phyloP scores from a whole-genome alignment of 2,113 vertebrate species.

The Tetraodon nigroviridis region DNA sequence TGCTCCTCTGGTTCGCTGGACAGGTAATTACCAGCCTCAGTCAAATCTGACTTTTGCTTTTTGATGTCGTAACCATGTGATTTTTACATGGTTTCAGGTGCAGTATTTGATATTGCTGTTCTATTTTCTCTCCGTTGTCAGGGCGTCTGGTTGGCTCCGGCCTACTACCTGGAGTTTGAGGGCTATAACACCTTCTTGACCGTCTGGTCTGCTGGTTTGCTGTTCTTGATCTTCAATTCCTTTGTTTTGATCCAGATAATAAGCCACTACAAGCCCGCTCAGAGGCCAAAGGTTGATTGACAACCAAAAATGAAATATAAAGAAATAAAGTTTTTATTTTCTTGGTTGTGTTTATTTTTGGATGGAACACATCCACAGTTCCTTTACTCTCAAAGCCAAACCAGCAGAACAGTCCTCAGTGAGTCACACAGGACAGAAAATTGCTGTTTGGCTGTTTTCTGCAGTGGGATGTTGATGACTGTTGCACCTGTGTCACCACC shows the following conservation, averaged over 20 bases:
- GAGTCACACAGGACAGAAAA: conserved; percentile 2
- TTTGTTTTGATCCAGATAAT: conserved; percentile 84
- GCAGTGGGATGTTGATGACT: neutral
- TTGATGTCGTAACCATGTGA: neutral
- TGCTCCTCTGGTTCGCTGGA: conserved; percentile 84
- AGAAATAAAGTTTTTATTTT: neutral
- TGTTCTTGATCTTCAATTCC: conserved; percentile 86
- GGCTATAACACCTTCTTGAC: conserved; percentile 84
- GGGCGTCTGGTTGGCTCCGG: conserved; percentile 85
- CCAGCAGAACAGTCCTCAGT: neutral
- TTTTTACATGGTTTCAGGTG: neutral
- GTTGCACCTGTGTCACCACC: conserved; percentile 14
- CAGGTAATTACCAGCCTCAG: conserved; percentile 67
- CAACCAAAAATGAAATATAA: neutral
- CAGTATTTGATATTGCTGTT: neutral
- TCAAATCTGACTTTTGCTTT: neutral
- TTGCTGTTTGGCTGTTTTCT: neutral
- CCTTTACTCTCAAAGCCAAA: neutral
- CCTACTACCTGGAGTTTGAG: conserved; percentile 89
- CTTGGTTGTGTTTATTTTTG: neutral
- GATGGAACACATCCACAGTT: neutral
- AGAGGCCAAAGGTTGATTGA: conserved; percentile 58
- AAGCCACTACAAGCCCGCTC: conserved; percentile 76
- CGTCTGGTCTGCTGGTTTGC: conserved; percentile 85
- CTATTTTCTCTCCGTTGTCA: conserved; percentile 42